Conservation (phyloP, 2,888 invertebrate species). For the Stenichneumon culpator region DNA sequence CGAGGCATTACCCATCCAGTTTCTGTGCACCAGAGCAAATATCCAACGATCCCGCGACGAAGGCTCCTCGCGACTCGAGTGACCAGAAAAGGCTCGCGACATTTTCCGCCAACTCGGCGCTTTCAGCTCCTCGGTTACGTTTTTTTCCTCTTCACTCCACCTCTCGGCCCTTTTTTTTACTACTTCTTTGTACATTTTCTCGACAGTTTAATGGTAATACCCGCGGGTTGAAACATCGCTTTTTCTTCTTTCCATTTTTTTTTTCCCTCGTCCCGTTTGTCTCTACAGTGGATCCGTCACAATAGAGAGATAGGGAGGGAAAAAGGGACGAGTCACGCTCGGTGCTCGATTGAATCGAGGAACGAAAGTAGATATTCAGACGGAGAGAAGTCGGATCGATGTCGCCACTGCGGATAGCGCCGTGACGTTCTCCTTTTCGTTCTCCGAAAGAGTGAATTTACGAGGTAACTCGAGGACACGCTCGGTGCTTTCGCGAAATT, state of each 20-base stretch:
- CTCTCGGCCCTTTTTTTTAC: constrained; percentile 6
- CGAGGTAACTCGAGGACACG: constrained; percentile 16
- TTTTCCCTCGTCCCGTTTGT: neutral
- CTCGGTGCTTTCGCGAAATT: neutral
- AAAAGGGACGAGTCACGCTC: neutral
- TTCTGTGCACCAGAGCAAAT: constrained; percentile 28
- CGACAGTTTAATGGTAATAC: constrained; percentile 26
- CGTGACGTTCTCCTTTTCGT: constrained; percentile 8
- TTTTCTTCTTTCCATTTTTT: constrained; percentile 8
- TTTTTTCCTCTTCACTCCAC: neutral
- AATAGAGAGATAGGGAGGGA: constrained; percentile 1
- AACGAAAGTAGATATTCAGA: constrained; percentile 11
- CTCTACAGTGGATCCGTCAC: neutral
- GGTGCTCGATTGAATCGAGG: constrained; percentile 28
- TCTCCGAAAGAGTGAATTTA: constrained; percentile 15
- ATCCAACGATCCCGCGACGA: constrained; percentile 39
- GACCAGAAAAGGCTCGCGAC: constrained; percentile 51
- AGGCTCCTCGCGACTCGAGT: constrained; percentile 43
- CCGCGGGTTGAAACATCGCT: neutral
- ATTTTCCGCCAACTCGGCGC: constrained; percentile 33
- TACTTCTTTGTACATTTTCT: constrained; percentile 6
- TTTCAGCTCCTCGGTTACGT: constrained; percentile 14
- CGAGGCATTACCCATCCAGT: constrained; percentile 32
- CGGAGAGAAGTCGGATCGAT: neutral
- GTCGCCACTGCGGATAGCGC: neutral